Conservation (phyloP, 2,888 invertebrate species). For the Anthoptus insignis region DNA sequence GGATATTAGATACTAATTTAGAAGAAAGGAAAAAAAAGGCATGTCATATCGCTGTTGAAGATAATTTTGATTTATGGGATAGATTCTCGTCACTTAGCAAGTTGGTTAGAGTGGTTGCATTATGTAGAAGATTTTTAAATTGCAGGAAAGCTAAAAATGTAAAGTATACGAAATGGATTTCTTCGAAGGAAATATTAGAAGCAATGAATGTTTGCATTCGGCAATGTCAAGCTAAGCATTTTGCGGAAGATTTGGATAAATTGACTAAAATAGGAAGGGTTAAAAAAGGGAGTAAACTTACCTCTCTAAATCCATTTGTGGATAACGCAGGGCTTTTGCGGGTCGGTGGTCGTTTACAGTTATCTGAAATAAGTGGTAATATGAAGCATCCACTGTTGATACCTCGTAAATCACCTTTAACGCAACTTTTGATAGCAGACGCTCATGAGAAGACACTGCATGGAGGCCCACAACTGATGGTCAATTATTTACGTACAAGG, state of each 20-base stretch:
- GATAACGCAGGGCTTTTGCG: conserved; percentile 42
- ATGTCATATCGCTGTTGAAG: not conserved
- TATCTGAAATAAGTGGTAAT: conserved; percentile 34
- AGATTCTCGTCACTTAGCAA: conserved; percentile 41
- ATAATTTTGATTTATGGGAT: conserved; percentile 1
- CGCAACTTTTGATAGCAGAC: conserved; percentile 45
- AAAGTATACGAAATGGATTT: conserved; percentile 23
- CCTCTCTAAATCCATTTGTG: conserved; percentile 46
- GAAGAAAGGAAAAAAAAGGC: conserved; percentile 27
- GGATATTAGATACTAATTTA: conserved; percentile 15
- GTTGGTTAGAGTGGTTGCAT: conserved; percentile 41
- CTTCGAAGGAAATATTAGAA: conserved; percentile 29
- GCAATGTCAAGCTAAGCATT: conserved; percentile 16
- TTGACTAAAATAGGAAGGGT: conserved; percentile 6
- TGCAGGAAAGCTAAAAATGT: not conserved
- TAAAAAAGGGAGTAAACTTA: conserved; percentile 36
- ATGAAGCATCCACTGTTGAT: conserved; percentile 48
- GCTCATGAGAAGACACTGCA: conserved; percentile 45
- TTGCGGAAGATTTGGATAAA: conserved; percentile 18
- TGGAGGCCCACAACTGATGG: conserved; percentile 42
- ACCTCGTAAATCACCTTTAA: conserved; percentile 42
- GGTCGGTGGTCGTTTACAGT: conserved; percentile 49
- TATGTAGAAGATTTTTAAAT: conserved; percentile 41
- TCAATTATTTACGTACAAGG: conserved; percentile 19
- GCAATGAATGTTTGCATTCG: conserved; percentile 32